These are phyloP conservation scores for Tipula unca DNA, from an alignment of 2,888 invertebrate genomes.

Conservation along the genomic window DNA sequence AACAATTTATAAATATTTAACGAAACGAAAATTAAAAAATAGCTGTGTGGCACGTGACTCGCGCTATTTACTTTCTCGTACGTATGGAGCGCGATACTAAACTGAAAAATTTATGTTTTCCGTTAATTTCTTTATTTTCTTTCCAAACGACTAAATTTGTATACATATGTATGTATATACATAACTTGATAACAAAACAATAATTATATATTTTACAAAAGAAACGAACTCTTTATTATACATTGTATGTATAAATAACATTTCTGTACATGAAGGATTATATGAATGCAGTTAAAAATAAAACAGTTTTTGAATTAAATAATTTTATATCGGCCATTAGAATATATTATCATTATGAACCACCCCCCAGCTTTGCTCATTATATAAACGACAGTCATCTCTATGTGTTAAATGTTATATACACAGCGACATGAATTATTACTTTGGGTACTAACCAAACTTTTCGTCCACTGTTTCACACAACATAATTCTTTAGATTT, in stretches of 20 bases:
- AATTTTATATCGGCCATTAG: neutral
- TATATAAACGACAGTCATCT: neutral
- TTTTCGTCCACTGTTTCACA: neutral
- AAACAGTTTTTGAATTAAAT: neutral
- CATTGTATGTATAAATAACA: neutral
- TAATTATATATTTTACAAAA: neutral
- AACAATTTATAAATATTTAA: neutral
- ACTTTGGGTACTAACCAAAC: neutral
- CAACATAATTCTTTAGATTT: neutral
- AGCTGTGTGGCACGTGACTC: neutral
- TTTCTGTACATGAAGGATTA: neutral
- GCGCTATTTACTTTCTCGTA: neutral
- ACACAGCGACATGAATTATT: neutral
- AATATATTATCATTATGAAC: neutral
- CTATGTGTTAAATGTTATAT: neutral
- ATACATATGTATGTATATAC: too few relatives aligned
- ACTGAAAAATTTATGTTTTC: neutral
- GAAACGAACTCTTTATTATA: neutral
- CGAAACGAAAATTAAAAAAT: neutral
- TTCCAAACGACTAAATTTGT: neutral
- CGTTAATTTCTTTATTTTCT: neutral
- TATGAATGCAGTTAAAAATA: neutral
- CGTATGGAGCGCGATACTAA: too few relatives aligned
- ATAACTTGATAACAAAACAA: too few relatives aligned
- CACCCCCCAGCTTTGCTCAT: neutral